Evolutionary conservation across 1,140 invertebrate species (phyloP).

Genomic region (Drosophila nasuta): DNA sequence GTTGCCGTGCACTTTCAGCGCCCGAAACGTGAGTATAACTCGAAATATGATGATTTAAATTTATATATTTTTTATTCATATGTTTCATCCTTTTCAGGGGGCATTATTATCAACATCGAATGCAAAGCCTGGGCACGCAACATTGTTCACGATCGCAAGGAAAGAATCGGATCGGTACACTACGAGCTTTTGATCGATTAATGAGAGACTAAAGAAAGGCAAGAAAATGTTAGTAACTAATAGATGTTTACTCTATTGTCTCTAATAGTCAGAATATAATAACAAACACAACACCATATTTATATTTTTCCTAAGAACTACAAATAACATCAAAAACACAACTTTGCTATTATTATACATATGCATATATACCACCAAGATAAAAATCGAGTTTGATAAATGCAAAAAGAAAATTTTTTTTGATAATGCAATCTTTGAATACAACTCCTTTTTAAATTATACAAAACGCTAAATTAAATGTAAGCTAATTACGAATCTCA

Average conservation of each 20-base stretch:
- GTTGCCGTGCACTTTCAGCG: conserved; percentile 93
- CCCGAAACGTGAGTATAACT: conserved; percentile 89
- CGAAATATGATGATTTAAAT: neutral
- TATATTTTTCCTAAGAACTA: conserved; percentile 30
- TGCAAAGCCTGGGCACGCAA: conserved; percentile 96
- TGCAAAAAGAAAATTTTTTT: conserved; percentile 42
- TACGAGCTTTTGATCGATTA: conserved; percentile 96
- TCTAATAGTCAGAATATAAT: neutral
- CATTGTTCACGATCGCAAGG: conserved; percentile 91
- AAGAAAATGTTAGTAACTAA: conserved; percentile 15
- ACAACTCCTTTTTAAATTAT: conserved; percentile 38
- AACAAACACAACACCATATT: conserved; percentile 43
- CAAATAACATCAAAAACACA: neutral
- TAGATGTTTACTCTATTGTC: neutral
- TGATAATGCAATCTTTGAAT: conserved; percentile 51
- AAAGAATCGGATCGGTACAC: conserved; percentile 93
- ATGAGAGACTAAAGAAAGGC: conserved; percentile 48
- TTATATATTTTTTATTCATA: neutral
- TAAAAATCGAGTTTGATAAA: conserved; percentile 6
- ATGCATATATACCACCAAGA: conserved; percentile 22
- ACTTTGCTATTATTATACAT: neutral
- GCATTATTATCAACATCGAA: conserved; percentile 94
- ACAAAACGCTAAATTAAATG: conserved; percentile 27
- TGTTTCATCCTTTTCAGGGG: conserved; percentile 87
- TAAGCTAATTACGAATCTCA: conserved; percentile 66